phyloP scores from a whole-genome alignment of 2,113 vertebrate species.

The Chitala chitala region DNA sequence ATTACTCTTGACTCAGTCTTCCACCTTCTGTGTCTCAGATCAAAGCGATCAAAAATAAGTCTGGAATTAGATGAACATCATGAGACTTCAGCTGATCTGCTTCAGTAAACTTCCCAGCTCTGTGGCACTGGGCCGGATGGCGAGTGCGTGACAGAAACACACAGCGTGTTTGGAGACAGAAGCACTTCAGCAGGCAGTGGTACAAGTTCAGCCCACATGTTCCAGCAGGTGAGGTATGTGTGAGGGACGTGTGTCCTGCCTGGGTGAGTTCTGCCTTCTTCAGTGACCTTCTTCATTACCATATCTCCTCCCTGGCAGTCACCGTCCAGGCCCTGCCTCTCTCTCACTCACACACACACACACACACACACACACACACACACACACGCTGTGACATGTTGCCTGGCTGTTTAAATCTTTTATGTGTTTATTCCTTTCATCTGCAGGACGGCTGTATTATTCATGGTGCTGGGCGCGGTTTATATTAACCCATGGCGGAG shows the following conservation, averaged over 20 bases:
- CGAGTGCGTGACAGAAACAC: not conserved
- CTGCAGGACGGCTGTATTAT: slow-evolving; percentile 56
- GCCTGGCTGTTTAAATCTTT: slow-evolving; percentile 53
- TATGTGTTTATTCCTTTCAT: slow-evolving; percentile 66
- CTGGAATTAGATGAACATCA: not conserved
- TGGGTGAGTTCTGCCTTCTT: too few relatives aligned
- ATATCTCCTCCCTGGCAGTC: too few relatives aligned
- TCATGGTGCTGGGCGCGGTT: slow-evolving; percentile 46
- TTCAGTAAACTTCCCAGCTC: too few relatives aligned
- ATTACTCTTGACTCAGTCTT: not conserved
- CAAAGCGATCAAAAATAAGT: not conserved
- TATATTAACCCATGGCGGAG: slow-evolving; percentile 57
- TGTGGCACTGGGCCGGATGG: not conserved
- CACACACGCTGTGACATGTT: slow-evolving; percentile 43
- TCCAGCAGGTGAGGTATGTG: too few relatives aligned
- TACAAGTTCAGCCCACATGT: too few relatives aligned
- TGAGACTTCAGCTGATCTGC: not conserved
- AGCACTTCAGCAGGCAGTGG: too few relatives aligned
- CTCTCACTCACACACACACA: not conserved
- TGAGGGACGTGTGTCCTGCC: too few relatives aligned
- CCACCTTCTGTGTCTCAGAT: slow-evolving; percentile 8
- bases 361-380: slow-evolving; percentile 14
- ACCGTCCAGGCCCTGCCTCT: slow-evolving; percentile 26
- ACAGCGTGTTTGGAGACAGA: too few relatives aligned
- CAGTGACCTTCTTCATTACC: too few relatives aligned